Conservation (phyloP, 2,113 vertebrate species). For the Corythoichthys intestinalis region DNA sequence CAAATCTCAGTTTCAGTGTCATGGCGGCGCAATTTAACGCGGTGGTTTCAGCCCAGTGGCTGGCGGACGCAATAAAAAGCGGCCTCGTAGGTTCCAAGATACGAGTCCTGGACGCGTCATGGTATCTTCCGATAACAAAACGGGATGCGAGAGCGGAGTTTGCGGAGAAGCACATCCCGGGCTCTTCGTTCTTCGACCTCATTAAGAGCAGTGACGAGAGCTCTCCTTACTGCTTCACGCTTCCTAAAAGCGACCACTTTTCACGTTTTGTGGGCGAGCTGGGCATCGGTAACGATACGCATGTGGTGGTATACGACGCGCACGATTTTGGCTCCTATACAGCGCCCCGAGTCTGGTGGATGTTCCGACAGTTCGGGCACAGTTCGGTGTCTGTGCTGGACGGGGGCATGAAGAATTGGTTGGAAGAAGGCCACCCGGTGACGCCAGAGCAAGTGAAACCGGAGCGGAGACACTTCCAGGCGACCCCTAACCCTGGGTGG, state of each 20-base stretch:
- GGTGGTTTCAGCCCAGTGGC: conserved; percentile 83
- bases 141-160: conserved; percentile 79
- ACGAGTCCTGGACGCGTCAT: conserved; percentile 84
- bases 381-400: conserved; percentile 82
- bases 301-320: conserved; percentile 90
- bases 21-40: conserved; percentile 80
- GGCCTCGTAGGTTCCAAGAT: conserved; percentile 72
- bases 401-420: conserved; percentile 86
- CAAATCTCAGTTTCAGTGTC: background rate
- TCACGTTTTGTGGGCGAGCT: conserved; percentile 77
- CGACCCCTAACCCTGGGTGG: conserved; percentile 68
- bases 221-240: conserved; percentile 83
- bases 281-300: conserved; percentile 81
- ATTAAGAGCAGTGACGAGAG: conserved; percentile 82
- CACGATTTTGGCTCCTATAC: conserved; percentile 84
- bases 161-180: conserved; percentile 80
- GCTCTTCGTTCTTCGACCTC: conserved; percentile 84
- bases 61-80: conserved; percentile 76
- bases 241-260: conserved; percentile 77
- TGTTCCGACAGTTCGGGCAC: conserved; percentile 91
- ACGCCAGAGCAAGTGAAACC: conserved; percentile 62
- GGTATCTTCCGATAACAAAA: conserved; percentile 82
- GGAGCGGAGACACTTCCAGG: conserved; percentile 64
- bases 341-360: conserved; percentile 93
- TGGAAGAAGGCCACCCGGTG: conserved; percentile 69